Evolutionary conservation across 1,140 invertebrate species (phyloP), one percentile per base, ranked within the genome.

Genomic region (Drosophila subobscura): DNA sequence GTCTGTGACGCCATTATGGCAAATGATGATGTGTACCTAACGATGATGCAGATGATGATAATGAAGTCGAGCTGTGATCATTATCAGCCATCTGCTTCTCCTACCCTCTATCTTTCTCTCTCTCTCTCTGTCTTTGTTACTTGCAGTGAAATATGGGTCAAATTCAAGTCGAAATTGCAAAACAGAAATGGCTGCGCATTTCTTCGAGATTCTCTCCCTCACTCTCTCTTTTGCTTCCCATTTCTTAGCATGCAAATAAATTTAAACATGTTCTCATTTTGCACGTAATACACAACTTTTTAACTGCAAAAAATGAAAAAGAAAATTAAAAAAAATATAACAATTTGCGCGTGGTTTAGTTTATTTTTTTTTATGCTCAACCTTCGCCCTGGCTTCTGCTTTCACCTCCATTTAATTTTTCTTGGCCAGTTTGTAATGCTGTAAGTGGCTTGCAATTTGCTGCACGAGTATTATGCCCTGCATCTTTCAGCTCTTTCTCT

Each of bases 1-100:
- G 64, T 72, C 73, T 77, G 71, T 74, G 63, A 59, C 60, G 72
- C 60, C 60, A 73, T 73, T 66, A 73, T 77, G 68, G 55, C 73
- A 81, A 81, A 81, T 81, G 78, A 80, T 81, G 78, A 80, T 80
- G 77, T 80, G 77, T 58, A 76, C 63, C 66, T 72, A 80, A 80
- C 65, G 77, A 71, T 58, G 56, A 51, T 66, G 51, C 20, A 50
- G 42, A 68, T 61, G 53, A 73, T 60, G 51, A 67, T 52, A 33
- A 60, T 42, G 40, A 70, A 70, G 71, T 57, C 58, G 65, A 68
- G 58, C 65, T 56, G 44, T 60, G 72, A 79, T 75, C 77, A 80
- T 80, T 79, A 74, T 70, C 66, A 54, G 42, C 6, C 41, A 51
- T 47, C 57, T 41, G 33, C 40, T 58, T 52, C 37, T 23, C 1